These are phyloP conservation scores for Synergus itoensis DNA, from an alignment of 2,888 invertebrate species.

Conservation along the genomic window DNA sequence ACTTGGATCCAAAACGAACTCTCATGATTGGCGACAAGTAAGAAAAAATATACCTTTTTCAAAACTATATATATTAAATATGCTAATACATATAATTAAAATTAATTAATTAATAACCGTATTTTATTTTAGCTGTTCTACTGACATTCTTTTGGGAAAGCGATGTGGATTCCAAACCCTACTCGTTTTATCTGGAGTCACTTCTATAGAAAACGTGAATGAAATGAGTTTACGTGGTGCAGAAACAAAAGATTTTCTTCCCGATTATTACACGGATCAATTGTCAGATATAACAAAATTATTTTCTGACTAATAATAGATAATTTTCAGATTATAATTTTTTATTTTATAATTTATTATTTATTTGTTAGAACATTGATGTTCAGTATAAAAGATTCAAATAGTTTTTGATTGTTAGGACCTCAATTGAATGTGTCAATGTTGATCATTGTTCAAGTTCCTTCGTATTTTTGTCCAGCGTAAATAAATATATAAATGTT, in stretches of 20 bases:
- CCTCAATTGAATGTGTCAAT: not conserved
- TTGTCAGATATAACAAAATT: constrained; percentile 69
- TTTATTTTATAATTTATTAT: not conserved
- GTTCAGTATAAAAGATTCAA: not conserved
- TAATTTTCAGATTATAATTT: not conserved
- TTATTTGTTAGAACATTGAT: constrained; percentile 1
- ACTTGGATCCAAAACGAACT: constrained; percentile 89
- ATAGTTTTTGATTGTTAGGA: not conserved
- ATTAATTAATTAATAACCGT: not conserved
- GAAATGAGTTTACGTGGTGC: constrained; percentile 74
- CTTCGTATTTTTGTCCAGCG: not conserved
- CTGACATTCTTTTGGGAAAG: constrained; percentile 93
- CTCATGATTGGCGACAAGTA: constrained; percentile 95
- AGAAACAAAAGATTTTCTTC: constrained; percentile 65
- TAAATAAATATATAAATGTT: not conserved
- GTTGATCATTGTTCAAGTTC: not conserved
- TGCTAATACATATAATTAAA: not conserved
- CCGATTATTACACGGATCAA: constrained; percentile 76
- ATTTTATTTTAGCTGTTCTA: constrained; percentile 83
- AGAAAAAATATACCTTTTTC: constrained; percentile 48
- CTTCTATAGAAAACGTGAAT: constrained; percentile 81
- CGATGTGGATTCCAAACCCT: constrained; percentile 93
- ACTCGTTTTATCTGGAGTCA: constrained; percentile 92
- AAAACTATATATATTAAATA: not conserved
- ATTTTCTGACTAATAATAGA: not conserved